These are phyloP conservation scores for Drosophila biarmipes DNA, from an alignment of 1,140 invertebrate genomes.

Conservation along the genomic window DNA sequence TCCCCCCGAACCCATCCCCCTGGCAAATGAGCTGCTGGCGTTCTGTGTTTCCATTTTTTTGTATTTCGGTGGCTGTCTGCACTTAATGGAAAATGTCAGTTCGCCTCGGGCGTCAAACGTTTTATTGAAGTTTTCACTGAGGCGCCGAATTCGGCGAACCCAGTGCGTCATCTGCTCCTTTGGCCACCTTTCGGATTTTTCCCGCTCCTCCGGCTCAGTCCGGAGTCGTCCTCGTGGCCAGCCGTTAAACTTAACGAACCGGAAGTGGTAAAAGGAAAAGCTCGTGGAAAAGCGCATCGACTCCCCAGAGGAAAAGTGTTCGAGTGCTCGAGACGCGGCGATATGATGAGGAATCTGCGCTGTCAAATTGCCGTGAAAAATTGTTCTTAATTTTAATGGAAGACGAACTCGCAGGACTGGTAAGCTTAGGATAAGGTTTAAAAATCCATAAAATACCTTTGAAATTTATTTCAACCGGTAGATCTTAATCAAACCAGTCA, in stretches of 20 bases:
- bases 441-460: neutral
- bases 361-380: slow-evolving; percentile 36
- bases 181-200: slow-evolving; percentile 38
- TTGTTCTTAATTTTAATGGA: slow-evolving; percentile 25
- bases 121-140: slow-evolving; percentile 79
- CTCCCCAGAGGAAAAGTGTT: slow-evolving; percentile 8
- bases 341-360: slow-evolving; percentile 12
- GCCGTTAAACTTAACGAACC: slow-evolving; percentile 74
- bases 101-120: slow-evolving; percentile 77
- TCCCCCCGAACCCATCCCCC: neutral
- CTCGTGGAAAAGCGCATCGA: slow-evolving; percentile 6
- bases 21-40: slow-evolving; percentile 48
- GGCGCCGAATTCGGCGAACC: slow-evolving; percentile 24
- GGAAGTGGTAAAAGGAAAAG: slow-evolving; percentile 68
- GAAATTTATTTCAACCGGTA: neutral
- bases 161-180: slow-evolving; percentile 29
- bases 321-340: neutral
- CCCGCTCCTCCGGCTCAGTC: neutral
- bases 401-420: neutral
- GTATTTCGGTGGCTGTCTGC: slow-evolving; percentile 62
- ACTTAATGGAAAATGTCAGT: slow-evolving; percentile 83
- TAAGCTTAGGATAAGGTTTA: neutral
- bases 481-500: neutral
- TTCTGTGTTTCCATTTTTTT: slow-evolving; percentile 30
- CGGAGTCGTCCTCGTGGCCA: slow-evolving; percentile 31